Base-by-base conservation (phyloP, 2,888 invertebrate genomes). In the Salticus scenicus region DNA sequence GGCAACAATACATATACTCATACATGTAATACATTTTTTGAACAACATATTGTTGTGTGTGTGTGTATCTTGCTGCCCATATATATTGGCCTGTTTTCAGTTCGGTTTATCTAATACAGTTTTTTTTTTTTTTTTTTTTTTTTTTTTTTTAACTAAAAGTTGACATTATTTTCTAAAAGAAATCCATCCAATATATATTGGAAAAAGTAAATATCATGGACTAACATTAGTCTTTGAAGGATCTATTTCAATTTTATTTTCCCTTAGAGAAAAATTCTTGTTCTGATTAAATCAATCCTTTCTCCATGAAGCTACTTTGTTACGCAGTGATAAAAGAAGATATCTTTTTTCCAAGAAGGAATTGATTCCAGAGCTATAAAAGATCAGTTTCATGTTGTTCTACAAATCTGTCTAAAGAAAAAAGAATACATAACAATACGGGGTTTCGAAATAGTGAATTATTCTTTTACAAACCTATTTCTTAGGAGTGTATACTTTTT, bases 401-500 rank as follows among this genome's bases (percentile, higher is more conserved):
- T 10, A n/a, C 12, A 17, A 12, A 10, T 2, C 17, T 47, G 47
- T 47, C 17, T n/a, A 47, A 47, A 17, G 47, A 47, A 47, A n/a
- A n/a, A 47, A 47, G 47, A 47, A 12, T 47, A 17, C 47, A 47
- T 47, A n/a, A 17, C 8, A 10, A n/a, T 12, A 47, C 17, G 17
- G 47, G n/a, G 17, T 47, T 47, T 17, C n/a, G 2, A 47, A 14
- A n/a, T 12, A 47, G 4, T 47, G n/a, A n/a, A 47, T 17, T 10
- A 1, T 47, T 47, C 47, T 47, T 47, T 14, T 12, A 17, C 8
- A 47, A 47, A 47, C 17, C 47, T 47, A 2, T 47, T n/a, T 47
- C 47, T 47, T 47, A 47, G 17, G n/a, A n/a, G n/a, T n/a, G n/a
- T n/a, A 47, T n/a, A n/a, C 47, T 47, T 47, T 47, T n/a, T 37